Evolutionary conservation across 2,797 vertebrate genomes (phyloP), one percentile per base, ranked within the genome.

Genomic region (Rhincodon typus): DNA sequence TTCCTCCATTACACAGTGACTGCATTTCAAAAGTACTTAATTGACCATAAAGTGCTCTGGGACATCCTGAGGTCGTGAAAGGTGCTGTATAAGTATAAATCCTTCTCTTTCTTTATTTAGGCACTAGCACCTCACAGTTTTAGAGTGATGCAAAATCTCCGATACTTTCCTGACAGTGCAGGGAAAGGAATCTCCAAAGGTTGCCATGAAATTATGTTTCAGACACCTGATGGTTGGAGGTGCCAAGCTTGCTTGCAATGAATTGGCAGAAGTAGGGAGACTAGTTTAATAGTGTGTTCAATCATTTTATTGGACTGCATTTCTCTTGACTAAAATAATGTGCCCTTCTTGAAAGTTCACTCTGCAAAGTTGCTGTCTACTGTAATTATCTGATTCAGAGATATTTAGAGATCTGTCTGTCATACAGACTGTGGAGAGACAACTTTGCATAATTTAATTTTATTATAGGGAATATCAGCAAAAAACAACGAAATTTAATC

Each of bases 371-470:
- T 90, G 87, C 87, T 34, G 12, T 34, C 34, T 90, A 90, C 30
- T 90, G 53, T 90, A 70, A 46, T 94, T 94, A 67, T 27, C 93
- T 46, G 93, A 94, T 70, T 72, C 93, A 42, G 17, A n/a, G 67
- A 72, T 93, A 50, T 23, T 69, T 19, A 93, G 90, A 66, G 62
- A 66, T 67, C 10, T n/a, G 53, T 8, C 66, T 94, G 62, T 38
- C 67, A 72, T 34, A 38, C 23, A 30, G 38, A 8, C 30, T 70
- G 38, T 42, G 38, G 38, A 25, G 38, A 70, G 8, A n/a, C 42
- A 94, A 21, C 93, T 46, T 94, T 38, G 13, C n/a, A 70, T 70
- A 94, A 70, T 94, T 67, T n/a, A 23, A 25, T 94, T 94, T 94
- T 42, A 94, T 69, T 62, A 62, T 62, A 62, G 57, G 57, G 13